Base-by-base conservation (phyloP, 2,113 vertebrate genomes). In the Hippolais icterina region DNA sequence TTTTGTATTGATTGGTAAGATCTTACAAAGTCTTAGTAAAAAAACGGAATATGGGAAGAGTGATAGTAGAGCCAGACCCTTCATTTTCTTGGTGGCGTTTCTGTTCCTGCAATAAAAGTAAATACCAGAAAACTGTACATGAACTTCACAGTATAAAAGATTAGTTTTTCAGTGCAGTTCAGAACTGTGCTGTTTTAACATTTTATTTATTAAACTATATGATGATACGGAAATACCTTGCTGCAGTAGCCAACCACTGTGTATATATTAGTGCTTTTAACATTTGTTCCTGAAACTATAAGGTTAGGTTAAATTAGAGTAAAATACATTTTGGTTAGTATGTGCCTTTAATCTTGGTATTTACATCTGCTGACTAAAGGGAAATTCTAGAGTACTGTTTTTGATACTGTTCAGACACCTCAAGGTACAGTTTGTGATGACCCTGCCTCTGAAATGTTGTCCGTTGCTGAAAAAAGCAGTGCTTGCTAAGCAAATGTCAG, bases 311-410 rank as follows among this genome's bases (percentile, higher is more conserved):
- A 71, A 82, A 82, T 84, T 82, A 46, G 42, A 79, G 49, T 80
- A 53, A 69, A 93, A 79, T 76, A 56, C 4, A 5, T 78, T 77
- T 64, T 57, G 33, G 16, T 81, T 61, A 78, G 29, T 44, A 37
- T 79, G 10, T 89, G 60, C 70, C 47, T 94, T 94, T 94, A 84
- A 64, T 87, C 56, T 75, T 91, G 66, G 11, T 91, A 76, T 90
- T 88, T 94, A 29, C 29, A 31, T 79, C 27, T 87, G 69, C 81
- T 87, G 81, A 84, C 49, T 60, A 10, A 35, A 64, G 37, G 20
- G 49, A 83, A 76, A 53, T 80, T 69, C 10, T 83, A n/a, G 57
- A 56, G 9, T 52, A 18, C 24, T 82, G 52, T 2, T 46, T 88
- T 81, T 89, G 46, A 28, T 76, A 23, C 31, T 85, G 31, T 49